A percentile compares a stretch with the other conserved stretches of the same genome.
Conservation (phyloP, 2,888 invertebrate species). For the Acronicta leporina region DNA sequence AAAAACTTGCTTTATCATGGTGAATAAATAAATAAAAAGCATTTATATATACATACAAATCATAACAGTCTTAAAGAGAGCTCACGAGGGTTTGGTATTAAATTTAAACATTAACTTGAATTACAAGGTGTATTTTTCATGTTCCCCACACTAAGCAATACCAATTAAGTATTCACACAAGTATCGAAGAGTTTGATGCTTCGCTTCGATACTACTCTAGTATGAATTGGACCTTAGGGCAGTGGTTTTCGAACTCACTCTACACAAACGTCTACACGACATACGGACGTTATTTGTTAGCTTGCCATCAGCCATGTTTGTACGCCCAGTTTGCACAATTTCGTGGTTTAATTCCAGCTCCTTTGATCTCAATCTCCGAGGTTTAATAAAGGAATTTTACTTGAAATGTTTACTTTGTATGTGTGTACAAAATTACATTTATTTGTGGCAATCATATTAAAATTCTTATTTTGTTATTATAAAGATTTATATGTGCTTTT, state of each 20-base stretch:
- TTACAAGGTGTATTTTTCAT: too few species aligned
- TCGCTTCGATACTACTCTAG: too few species aligned
- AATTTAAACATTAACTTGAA: too few species aligned
- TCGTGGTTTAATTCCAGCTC: constrained; percentile 38
- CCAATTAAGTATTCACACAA: too few species aligned
- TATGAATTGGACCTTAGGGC: neutral
- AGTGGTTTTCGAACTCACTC: constrained; percentile 6
- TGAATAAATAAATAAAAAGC: too few species aligned
- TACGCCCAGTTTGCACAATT: constrained; percentile 41
- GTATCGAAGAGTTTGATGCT: too few species aligned
- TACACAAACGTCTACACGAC: constrained; percentile 1
- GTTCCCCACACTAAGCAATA: too few species aligned
- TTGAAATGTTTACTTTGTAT: constrained; percentile 23
- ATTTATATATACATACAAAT: too few species aligned
- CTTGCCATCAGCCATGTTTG: constrained; percentile 32
- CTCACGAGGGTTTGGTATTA: too few species aligned
- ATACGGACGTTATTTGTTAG: constrained; percentile 34
- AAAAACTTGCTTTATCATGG: too few species aligned
- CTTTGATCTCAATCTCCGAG: constrained; percentile 41
- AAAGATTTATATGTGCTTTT: neutral
- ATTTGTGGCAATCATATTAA: neutral
- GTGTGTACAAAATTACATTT: constrained; percentile 5
- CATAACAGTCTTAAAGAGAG: too few species aligned
- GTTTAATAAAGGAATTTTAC: constrained; percentile 33
- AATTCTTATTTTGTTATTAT: neutral